Conservation (phyloP, 2,888 invertebrate species). For the Lissonota sp. region DNA sequence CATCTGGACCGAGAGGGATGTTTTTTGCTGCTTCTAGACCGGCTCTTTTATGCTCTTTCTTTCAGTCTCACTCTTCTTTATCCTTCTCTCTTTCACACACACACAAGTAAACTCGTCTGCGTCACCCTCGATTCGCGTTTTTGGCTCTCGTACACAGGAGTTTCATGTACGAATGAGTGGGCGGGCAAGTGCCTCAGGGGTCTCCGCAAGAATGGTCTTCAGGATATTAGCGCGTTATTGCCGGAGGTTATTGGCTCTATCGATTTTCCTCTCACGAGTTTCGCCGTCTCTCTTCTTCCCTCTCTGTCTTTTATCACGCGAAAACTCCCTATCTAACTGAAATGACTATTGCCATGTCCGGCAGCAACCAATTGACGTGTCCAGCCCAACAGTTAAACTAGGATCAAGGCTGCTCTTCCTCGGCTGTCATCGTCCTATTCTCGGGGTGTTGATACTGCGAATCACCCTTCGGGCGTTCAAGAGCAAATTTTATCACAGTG, state of each 20-base stretch:
- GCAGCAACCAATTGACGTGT: slow-evolving; percentile 37
- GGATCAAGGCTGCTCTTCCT: slow-evolving; percentile 48
- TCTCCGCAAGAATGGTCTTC: slow-evolving; percentile 79
- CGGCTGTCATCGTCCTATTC: slow-evolving; percentile 36
- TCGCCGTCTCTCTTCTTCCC: slow-evolving; percentile 1
- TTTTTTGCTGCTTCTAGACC: slow-evolving; percentile 30
- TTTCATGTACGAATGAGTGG: slow-evolving; percentile 47
- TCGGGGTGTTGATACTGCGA: not conserved
- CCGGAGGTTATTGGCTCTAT: slow-evolving; percentile 80
- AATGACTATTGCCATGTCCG: slow-evolving; percentile 47
- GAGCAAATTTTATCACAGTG: no score
- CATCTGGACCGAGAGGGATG: slow-evolving; percentile 65
- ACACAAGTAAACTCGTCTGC: not conserved
- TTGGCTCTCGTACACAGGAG: slow-evolving; percentile 31
- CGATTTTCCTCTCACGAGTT: slow-evolving; percentile 72
- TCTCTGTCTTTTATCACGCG: not conserved
- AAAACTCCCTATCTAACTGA: not conserved
- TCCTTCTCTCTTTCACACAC: not conserved
- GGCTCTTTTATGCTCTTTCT: slow-evolving; percentile 43
- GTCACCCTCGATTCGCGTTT: slow-evolving; percentile 32
- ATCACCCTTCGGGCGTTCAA: slow-evolving; percentile 42
- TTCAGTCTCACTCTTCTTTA: slow-evolving; percentile 16
- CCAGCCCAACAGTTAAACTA: slow-evolving; percentile 49
- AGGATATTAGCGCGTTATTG: slow-evolving; percentile 82
- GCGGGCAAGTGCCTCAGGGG: slow-evolving; percentile 65